Percentiles rank a stretch among this genome's conserved stretches.
phyloP scores from a whole-genome alignment of 2,797 vertebrate genomes.

The Champsocephalus esox region DNA sequence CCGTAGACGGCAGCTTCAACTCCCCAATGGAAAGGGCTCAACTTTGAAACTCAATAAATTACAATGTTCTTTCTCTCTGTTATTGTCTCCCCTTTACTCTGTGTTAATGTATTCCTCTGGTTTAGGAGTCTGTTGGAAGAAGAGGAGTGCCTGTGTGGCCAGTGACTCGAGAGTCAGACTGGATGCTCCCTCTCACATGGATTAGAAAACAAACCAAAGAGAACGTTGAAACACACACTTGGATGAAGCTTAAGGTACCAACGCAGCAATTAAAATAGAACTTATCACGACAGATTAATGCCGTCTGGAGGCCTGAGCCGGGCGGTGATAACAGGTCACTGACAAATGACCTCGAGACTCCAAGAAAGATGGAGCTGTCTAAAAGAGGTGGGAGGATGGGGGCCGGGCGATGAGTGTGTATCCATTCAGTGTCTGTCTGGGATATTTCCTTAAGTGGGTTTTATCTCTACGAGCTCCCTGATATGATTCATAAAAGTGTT shows the following conservation, averaged over 20 bases:
- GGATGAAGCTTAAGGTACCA: conserved; percentile 50
- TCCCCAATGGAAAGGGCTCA: no score
- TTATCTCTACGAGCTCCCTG: conserved; percentile 59
- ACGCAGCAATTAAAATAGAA: conserved; percentile 64
- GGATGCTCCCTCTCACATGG: conserved; percentile 23
- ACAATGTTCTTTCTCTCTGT: neutral
- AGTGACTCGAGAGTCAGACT: conserved; percentile 57
- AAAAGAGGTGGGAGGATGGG: conserved; percentile 50
- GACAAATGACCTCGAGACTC: conserved; percentile 74
- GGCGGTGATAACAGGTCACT: conserved; percentile 79
- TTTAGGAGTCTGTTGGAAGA: conserved; percentile 83
- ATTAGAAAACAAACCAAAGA: conserved; percentile 56
- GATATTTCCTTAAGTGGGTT: conserved; percentile 67
- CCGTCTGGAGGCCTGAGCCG: conserved; percentile 65
- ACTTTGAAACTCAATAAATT: neutral
- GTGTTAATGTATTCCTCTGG: conserved; percentile 28
- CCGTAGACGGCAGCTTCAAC: no score
- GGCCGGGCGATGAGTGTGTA: conserved; percentile 37
- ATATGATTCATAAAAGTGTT: conserved; percentile 61
- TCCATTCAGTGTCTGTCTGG: conserved; percentile 65
- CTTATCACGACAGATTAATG: conserved; percentile 77
- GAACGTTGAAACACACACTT: conserved; percentile 45
- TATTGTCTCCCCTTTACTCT: conserved; percentile 1
- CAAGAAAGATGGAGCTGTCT: conserved; percentile 72
- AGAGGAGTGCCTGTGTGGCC: conserved; percentile 78